These are phyloP conservation scores for Campylomormyrus numenius DNA, from an alignment of 2,113 vertebrate genomes.

Conservation along the genomic window DNA sequence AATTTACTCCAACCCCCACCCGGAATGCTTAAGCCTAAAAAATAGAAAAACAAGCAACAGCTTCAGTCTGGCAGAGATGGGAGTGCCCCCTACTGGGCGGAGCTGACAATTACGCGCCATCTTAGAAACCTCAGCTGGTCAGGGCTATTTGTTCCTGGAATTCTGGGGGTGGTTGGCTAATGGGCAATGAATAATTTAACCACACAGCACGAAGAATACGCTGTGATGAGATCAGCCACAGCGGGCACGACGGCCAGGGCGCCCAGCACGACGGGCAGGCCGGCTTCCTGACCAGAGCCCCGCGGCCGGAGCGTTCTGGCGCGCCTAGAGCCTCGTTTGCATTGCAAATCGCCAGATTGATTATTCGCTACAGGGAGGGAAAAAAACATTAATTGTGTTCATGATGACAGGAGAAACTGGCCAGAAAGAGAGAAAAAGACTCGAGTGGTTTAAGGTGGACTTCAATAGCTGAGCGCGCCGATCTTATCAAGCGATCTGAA, in stretches of 20 bases:
- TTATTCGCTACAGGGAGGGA: background rate
- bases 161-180: background rate
- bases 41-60: background rate
- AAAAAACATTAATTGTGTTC: background rate
- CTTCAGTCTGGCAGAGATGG: background rate
- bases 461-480: background rate
- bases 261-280: background rate
- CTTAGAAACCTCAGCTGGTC: background rate
- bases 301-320: background rate
- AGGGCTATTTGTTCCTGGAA: background rate
- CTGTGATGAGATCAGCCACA: background rate
- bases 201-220: background rate
- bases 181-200: background rate
- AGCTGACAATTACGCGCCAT: background rate
- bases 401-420: background rate
- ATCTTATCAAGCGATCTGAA: background rate
- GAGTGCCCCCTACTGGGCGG: background rate
- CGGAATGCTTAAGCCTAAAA: background rate
- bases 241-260: background rate
- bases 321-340: background rate
- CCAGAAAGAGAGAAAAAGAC: background rate
- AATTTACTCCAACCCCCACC: background rate
- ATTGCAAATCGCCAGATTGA: background rate
- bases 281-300: background rate
- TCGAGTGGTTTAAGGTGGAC: background rate